Evolutionary conservation across 1,140 invertebrate genomes (phyloP).

Genomic region (Elymnias hypermnestra): DNA sequence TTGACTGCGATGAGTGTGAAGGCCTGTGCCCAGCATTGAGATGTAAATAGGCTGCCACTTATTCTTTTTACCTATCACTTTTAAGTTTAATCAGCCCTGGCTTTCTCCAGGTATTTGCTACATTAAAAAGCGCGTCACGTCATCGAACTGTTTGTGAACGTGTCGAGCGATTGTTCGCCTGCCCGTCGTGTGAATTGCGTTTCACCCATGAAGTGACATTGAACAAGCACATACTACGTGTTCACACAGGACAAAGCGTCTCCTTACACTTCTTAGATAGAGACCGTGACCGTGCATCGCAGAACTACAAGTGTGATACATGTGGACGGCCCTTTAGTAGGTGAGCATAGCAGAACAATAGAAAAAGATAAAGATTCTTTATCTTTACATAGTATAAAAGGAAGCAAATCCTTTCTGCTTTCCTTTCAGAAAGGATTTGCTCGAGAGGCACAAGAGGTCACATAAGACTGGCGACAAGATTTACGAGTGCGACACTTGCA

Average conservation of each 20-base stretch:
- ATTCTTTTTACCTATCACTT: too few species aligned
- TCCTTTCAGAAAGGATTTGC: conserved; percentile 58
- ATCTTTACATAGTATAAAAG: too few species aligned
- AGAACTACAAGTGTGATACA: conserved; percentile 58
- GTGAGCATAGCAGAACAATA: conserved; percentile 40
- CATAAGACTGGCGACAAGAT: conserved; percentile 66
- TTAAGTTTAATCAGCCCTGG: not conserved
- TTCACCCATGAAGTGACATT: conserved; percentile 65
- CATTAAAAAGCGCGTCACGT: conserved; percentile 38
- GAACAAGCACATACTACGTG: conserved; percentile 64
- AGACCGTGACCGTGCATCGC: conserved; percentile 18
- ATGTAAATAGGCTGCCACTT: too few species aligned
- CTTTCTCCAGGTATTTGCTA: conserved; percentile 37
- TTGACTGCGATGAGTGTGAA: too few species aligned
- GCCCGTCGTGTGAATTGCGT: conserved; percentile 51
- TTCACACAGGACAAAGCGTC: conserved; percentile 57
- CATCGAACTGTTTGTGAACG: conserved; percentile 46
- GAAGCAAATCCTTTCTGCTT: too few species aligned
- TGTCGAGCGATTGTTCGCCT: conserved; percentile 46
- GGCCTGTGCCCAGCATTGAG: too few species aligned
- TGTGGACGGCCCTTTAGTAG: conserved; percentile 73
- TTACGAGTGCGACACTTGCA: conserved; percentile 73
- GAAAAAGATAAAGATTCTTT: too few species aligned
- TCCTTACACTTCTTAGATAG: conserved; percentile 53
- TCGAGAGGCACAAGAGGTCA: conserved; percentile 68